phyloP scores from a whole-genome alignment of 1,140 invertebrate genomes.

The Bombus fervidus region DNA sequence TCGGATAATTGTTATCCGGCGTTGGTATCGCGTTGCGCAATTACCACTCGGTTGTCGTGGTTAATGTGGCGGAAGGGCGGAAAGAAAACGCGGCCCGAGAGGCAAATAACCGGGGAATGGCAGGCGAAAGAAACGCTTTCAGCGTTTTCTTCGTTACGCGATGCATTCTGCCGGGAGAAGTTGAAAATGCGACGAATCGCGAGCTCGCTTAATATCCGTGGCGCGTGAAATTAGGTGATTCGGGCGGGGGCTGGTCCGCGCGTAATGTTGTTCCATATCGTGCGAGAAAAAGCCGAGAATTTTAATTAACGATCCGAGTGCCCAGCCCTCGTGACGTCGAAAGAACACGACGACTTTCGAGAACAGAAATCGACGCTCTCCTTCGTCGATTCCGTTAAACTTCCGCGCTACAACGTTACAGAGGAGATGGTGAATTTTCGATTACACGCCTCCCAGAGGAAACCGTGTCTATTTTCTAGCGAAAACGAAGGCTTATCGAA shows the following conservation, averaged over 20 bases:
- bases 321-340: neutral
- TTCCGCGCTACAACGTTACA: neutral
- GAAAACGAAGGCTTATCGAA: neutral
- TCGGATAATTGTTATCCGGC: conserved; percentile 13
- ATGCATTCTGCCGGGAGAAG: neutral
- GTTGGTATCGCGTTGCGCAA: neutral
- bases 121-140: too few species aligned
- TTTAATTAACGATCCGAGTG: conserved; percentile 1
- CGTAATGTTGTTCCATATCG: neutral
- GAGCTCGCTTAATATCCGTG: neutral
- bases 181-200: neutral
- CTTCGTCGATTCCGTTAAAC: conserved; percentile 11
- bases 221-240: neutral
- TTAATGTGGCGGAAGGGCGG: neutral
- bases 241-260: too few species aligned
- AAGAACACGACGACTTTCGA: neutral
- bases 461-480: neutral
- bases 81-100: too few species aligned
- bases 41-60: neutral
- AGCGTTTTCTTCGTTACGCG: neutral
- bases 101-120: neutral
- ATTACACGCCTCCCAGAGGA: neutral
- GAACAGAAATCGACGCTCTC: neutral
- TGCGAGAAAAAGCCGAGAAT: neutral
- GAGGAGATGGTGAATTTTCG: neutral